phyloP scores from a whole-genome alignment of 1,140 invertebrate species.

The Chionoecetes opilio region DNA sequence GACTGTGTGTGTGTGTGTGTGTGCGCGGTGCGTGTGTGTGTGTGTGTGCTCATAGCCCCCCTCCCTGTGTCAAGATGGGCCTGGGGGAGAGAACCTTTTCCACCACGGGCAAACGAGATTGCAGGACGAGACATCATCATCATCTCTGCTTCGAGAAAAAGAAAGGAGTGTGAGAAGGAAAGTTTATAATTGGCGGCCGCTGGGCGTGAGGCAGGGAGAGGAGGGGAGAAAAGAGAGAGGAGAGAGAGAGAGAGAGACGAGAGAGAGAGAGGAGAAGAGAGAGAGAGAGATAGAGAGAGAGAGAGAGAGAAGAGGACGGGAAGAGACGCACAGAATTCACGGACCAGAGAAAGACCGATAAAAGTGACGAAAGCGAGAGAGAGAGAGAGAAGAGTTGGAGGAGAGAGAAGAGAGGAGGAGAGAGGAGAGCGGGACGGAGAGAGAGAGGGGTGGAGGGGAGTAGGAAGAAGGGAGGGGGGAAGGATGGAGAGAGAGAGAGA shows the following conservation, averaged over 20 bases:
- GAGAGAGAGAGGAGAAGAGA: neutral
- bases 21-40: too few species aligned
- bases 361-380: too few species aligned
- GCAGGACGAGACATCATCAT: neutral
- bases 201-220: neutral
- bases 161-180: neutral
- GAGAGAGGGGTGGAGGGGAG: too few species aligned
- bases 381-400: too few species aligned
- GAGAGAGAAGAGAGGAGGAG: too few species aligned
- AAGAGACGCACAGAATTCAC: too few species aligned
- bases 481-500: neutral
- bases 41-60: too few species aligned
- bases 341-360: too few species aligned
- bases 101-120: neutral
- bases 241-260: neutral
- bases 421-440: too few species aligned
- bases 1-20: too few species aligned
- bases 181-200: neutral
- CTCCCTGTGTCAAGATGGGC: too few species aligned
- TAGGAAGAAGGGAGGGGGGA: neutral
- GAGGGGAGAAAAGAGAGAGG: neutral
- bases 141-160: neutral
- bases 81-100: too few species aligned
- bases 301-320: neutral
- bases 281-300: neutral